Base-by-base conservation (phyloP, 2,113 vertebrate species). In the Sialia sialis region DNA sequence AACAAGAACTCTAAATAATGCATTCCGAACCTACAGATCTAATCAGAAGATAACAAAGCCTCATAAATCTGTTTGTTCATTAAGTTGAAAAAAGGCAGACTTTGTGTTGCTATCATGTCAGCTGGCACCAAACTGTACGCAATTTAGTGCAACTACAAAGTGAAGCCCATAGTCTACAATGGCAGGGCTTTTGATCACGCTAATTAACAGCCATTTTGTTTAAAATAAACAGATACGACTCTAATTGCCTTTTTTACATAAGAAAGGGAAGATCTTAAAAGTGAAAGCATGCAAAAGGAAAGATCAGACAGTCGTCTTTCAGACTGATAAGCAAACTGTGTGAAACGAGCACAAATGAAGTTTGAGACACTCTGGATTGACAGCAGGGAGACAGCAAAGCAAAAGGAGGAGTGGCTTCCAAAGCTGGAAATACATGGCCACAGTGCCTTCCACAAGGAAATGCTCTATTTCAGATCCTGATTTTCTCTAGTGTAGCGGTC, bases 191-290 rank as follows among this genome's bases (percentile, higher is more conserved):
- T 99, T 99, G 99, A 99, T 99, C 98, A 98, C 94, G 94, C 99
- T 99, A 99, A 99, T 99, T 99, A 99, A 99, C 99, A 99, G 98
- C 98, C 99, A 99, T 99, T 99, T 99, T 99, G 98, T 99, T 99
- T 99, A 98, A 99, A 99, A 99, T 99, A 99, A 99, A 99, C 99
- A 99, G 99, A 99, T 99, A 99, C 95, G 98, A 98, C 97, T 99
- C 98, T 99, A 99, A 99, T 99, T 99, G 99, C 98, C 99, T 99
- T 98, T 98, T 99, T 99, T 99, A 98, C 99, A 99, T 99, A 99
- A 99, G 99, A 99, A 99, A 99, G 99, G 98, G 97, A 98, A 98
- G 98, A 99, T 99, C 99, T 99, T 99, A 98, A 99, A 99, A 99
- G 99, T 99, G 97, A 98, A 99, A 98, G 98, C 98, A 98, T 75